Conservation (phyloP, 92 coral and sea anemone species). For the Actinostola sp. region DNA sequence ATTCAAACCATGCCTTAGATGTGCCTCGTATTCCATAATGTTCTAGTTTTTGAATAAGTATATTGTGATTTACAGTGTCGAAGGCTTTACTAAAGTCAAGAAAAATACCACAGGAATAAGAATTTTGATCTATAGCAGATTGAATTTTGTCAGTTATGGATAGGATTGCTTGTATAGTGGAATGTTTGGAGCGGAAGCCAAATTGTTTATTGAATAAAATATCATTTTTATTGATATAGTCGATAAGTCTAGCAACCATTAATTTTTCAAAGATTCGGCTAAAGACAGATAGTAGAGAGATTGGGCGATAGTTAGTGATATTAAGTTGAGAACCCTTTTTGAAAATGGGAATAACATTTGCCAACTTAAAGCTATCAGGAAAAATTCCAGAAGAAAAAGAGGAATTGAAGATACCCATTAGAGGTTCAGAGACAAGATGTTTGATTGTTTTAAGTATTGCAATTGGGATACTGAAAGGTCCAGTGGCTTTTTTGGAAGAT, state of each 20-base stretch:
- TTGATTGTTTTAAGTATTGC: conserved; percentile 26
- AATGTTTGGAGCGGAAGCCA: conserved; percentile 53
- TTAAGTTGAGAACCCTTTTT: conserved; percentile 43
- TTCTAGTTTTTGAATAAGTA: conserved; percentile 46
- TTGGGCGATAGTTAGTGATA: conserved; percentile 52
- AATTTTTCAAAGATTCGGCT: conserved; percentile 58
- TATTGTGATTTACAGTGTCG: conserved; percentile 54
- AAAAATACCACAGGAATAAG: conserved; percentile 52
- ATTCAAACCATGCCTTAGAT: conserved; percentile 53
- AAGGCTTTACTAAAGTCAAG: conserved; percentile 52
- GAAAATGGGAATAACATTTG: conserved; percentile 49
- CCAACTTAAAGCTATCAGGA: conserved; percentile 50
- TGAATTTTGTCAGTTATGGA: conserved; percentile 56
- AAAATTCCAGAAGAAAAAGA: conserved; percentile 42
- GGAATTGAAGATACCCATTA: conserved; percentile 29
- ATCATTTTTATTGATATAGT: conserved; percentile 30
- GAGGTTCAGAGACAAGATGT: conserved; percentile 26
- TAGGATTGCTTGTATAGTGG: conserved; percentile 53
- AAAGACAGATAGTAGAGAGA: conserved; percentile 54
- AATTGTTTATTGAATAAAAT: conserved; percentile 45
- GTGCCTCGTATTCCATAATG: conserved; percentile 56
- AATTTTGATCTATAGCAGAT: conserved; percentile 37
- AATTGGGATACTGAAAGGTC: conserved; percentile 53
- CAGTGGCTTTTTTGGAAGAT: conserved; percentile 33
- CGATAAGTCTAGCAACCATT: conserved; percentile 36